Evolutionary conservation across 2,113 vertebrate species (phyloP), one percentile per base, ranked within the genome.

Genomic region (Macrotis lagotis): DNA sequence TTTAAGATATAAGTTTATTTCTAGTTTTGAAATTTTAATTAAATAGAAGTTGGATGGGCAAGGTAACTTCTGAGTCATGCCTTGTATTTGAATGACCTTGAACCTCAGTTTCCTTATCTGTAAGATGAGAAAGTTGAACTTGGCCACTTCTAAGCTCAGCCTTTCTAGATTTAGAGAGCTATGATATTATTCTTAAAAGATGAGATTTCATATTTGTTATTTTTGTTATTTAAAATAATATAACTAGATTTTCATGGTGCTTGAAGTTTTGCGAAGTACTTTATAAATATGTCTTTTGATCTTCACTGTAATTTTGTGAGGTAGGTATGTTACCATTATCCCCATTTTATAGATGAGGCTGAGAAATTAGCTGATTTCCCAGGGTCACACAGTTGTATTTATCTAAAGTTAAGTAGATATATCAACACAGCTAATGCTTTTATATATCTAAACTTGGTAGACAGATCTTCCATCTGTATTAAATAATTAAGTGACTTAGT

Each of bases 1-100:
- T 97, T 50, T 92, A n/a, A 52, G 90, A 89, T 90, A 51, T 28
- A 91, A 48, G 7, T 6, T 88, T 92, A 10, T 94, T 89, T 96
- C 8, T 95, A 25, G 48, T 2, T 89, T 94, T 93, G 90, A 92
- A 91, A 88, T 52, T 92, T 50, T 48, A 95, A 26, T 92, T 93
- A 59, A 8, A 88, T 44, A 44, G 26, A 94, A 94, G 93, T 44
- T 89, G 66, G n/a, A 0, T 44, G 37, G 66, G 6, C 37, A n/a
- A 44, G 16, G 44, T 83, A 83, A 83, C 16, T 44, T 83, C 5
- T 83, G 16, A 8, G 7, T 83, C 1, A 44, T 16, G 66, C 37
- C n/a, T n/a, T 83, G n/a, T 22, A n/a, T 83, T 44, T 44, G n/a
- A 44, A 83, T 44, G 66, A 83, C 7, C n/a, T 83, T 44, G 66